phyloP scores from a whole-genome alignment of 1,140 invertebrate species.

The Hycleus cichorii region DNA sequence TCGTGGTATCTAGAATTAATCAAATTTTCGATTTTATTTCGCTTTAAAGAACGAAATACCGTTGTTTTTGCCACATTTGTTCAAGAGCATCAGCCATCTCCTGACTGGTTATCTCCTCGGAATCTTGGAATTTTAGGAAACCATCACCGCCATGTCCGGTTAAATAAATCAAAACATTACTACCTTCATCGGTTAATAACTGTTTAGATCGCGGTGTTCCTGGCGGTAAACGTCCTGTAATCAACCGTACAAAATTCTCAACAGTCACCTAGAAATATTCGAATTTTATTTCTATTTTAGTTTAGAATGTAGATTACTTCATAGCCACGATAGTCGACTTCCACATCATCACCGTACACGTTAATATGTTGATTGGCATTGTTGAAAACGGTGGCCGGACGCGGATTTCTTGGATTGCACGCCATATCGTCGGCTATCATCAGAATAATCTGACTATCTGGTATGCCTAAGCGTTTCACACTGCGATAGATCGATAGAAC shows the following conservation, averaged over 20 bases:
- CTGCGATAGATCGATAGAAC: constrained; percentile 97
- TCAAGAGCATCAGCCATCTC: constrained; percentile 97
- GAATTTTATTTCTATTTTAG: not conserved
- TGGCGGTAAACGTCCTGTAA: constrained; percentile 85
- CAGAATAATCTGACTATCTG: constrained; percentile 93
- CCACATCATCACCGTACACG: constrained; percentile 98
- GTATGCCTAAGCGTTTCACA: constrained; percentile 95
- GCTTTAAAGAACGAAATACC: constrained; percentile 47
- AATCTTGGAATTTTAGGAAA: constrained; percentile 99
- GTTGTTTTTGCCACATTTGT: constrained; percentile 98
- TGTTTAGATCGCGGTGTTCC: constrained; percentile 93
- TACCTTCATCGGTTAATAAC: constrained; percentile 91
- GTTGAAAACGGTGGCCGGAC: constrained; percentile 97
- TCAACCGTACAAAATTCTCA: constrained; percentile 94
- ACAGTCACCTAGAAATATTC: constrained; percentile 70
- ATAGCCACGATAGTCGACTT: constrained; percentile 98
- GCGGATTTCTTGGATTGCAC: constrained; percentile 95
- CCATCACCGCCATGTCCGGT: constrained; percentile 98
- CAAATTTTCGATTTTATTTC: not conserved
- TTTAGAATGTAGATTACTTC: constrained; percentile 54
- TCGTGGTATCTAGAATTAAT: constrained; percentile 79
- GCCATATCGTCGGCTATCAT: constrained; percentile 99
- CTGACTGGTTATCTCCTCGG: constrained; percentile 98
- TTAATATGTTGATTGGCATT: constrained; percentile 97
- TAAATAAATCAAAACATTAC: constrained; percentile 96